Conservation (phyloP, 2,113 vertebrate species). For the Romanogobio albipinnatus region DNA sequence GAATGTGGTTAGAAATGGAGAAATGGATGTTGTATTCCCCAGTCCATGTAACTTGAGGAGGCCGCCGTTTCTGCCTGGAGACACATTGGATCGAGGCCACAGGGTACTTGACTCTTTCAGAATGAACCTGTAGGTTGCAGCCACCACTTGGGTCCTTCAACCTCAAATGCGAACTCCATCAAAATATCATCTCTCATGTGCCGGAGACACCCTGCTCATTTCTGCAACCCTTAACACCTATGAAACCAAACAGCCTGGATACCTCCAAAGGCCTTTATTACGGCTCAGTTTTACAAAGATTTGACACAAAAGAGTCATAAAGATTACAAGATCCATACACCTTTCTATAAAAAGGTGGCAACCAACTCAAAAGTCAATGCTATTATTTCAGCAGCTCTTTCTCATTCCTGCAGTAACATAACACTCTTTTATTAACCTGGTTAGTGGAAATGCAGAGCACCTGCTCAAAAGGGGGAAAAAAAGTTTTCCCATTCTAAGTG, state of each 20-base stretch:
- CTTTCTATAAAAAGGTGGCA: conserved; percentile 52
- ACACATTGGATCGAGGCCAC: conserved; percentile 58
- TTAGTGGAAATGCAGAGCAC: conserved; percentile 44
- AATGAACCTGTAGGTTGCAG: conserved; percentile 48
- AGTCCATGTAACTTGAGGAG: conserved; percentile 67
- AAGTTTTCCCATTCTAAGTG: not conserved
- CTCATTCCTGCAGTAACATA: conserved; percentile 54
- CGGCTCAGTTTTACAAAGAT: conserved; percentile 47
- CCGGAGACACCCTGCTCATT: conserved; percentile 58
- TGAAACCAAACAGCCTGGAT: conserved; percentile 53
- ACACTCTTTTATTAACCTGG: conserved; percentile 53
- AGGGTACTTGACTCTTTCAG: conserved; percentile 20
- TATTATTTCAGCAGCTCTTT: conserved; percentile 51
- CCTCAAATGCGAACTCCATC: conserved; percentile 62
- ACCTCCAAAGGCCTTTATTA: conserved; percentile 46
- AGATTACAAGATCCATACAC: conserved; percentile 51
- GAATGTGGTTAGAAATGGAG: conserved; percentile 64
- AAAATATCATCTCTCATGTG: conserved; percentile 70
- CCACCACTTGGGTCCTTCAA: conserved; percentile 51
- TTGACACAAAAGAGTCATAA: conserved; percentile 60
- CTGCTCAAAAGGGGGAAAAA: conserved; percentile 37
- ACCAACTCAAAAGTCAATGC: conserved; percentile 52
- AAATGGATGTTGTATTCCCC: conserved; percentile 65
- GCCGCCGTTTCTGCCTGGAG: conserved; percentile 54
- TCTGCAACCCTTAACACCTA: conserved; percentile 61